Evolutionary conservation across 2,113 vertebrate genomes (phyloP).

Genomic region (Oncorhynchus tshawytscha): DNA sequence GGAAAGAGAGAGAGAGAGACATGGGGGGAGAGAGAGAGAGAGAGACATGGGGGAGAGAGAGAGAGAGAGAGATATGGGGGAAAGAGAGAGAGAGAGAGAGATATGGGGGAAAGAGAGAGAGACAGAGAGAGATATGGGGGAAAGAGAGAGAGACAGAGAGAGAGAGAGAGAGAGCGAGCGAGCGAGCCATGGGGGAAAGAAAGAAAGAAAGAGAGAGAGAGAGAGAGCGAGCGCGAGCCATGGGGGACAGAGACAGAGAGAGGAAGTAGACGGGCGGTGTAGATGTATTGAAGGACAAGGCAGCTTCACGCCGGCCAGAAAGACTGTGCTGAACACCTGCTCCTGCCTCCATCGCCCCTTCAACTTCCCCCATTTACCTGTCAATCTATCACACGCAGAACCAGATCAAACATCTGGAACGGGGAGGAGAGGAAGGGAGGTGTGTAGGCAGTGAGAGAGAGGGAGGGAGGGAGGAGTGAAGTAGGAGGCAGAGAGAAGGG

Average conservation of each 20-base stretch:
- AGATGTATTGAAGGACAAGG: constrained; percentile 69
- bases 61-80: constrained; percentile 16
- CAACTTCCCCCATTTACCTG: constrained; percentile 75
- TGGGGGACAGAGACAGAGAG: constrained; percentile 21
- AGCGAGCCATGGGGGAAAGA: background rate
- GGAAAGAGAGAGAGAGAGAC: constrained; percentile 18
- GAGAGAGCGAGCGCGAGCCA: constrained; percentile 12
- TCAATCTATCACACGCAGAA: constrained; percentile 72
- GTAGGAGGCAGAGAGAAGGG: background rate
- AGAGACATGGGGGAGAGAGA: constrained; percentile 44
- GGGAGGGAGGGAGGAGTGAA: constrained; percentile 8
- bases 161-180: constrained; percentile 23
- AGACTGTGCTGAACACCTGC: constrained; percentile 77
- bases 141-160: constrained; percentile 13
- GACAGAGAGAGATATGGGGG: constrained; percentile 7
- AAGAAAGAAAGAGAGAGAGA: constrained; percentile 29
- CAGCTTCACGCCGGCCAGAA: constrained; percentile 71
- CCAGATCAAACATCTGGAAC: constrained; percentile 71
- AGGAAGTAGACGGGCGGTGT: background rate
- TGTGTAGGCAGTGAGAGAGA: too few species aligned
- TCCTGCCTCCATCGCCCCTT: constrained; percentile 74
- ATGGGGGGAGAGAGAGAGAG: constrained; percentile 17
- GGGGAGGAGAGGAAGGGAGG: constrained; percentile 14
- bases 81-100: constrained; percentile 22
- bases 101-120: too few species aligned